Base-by-base conservation (phyloP, 2,888 invertebrate genomes). In the Choreutis nemorana region DNA sequence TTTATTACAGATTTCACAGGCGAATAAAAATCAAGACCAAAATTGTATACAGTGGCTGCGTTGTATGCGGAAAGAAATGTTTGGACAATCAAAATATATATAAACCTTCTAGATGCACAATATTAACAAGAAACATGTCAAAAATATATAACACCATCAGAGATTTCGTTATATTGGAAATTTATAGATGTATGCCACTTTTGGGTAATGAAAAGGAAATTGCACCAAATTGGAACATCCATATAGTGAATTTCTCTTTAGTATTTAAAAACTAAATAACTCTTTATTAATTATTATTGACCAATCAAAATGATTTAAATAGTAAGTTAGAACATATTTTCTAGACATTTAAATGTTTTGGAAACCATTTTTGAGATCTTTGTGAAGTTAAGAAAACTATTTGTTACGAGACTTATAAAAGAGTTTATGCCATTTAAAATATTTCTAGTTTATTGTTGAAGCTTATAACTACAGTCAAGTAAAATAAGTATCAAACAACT, bases 141-240 rank as follows among this genome's bases (percentile, higher is more conserved):
- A 60, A 48, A 30, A 30, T 50, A 9, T 25, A 53, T 8, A 39
- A 51, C 3, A 26, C 37, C 7, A 31, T 52, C 5, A 43, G 42
- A 14, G 38, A 62, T 4, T 58, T 71, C 31, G 49, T 55, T 2
- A 48, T 75, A 8, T 37, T 66, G 11, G 75, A 75, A 37, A 39
- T 48, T 1, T 75, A 75, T 37, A 49, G 65, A 34, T 70, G 72
- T 42, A 75, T 75, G 72, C 75, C 75, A 1, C 40, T 75, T 1
- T 34, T 75, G 16, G 75, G 75, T 0, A 56, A 61, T 43, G 75
- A 75, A 33, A 44, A 49, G 10, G 45, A 55, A 3, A 50, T 44
- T 31, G 55, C 57, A 5, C 71, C 70, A 0, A 45, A 59, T 32
- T 75, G 72, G 75, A 55, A 64, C 5, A 48, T 63, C 2, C 73